A percentile compares a stretch with the other conserved stretches of the same genome.
These are phyloP conservation scores for Callionymus lyra DNA, from an alignment of 2,113 vertebrate genomes.

Conservation along the genomic window DNA sequence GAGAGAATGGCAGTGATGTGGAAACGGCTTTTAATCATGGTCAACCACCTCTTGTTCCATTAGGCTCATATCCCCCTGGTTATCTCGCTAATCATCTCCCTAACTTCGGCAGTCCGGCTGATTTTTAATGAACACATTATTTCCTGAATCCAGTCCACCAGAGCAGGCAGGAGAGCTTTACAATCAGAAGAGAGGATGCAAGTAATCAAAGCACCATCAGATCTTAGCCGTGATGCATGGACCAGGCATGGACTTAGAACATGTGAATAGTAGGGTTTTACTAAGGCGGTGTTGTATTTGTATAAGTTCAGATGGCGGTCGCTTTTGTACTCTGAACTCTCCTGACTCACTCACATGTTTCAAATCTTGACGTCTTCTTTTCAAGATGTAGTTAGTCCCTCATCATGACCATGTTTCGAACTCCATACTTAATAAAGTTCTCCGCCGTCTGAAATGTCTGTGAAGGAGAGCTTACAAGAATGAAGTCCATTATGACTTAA, in stretches of 20 bases:
- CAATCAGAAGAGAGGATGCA: constrained; percentile 47
- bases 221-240: constrained; percentile 10
- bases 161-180: constrained; percentile 27
- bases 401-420: too few species aligned
- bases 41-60: constrained; percentile 59
- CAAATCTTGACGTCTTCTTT: too few species aligned
- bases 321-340: too few species aligned
- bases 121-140: constrained; percentile 66
- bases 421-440: too few species aligned
- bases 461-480: too few species aligned
- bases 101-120: constrained; percentile 48
- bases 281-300: too few species aligned
- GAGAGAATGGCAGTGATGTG: constrained; percentile 56
- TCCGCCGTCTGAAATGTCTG: too few species aligned
- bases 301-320: too few species aligned
- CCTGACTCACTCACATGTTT: too few species aligned
- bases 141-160: constrained; percentile 59
- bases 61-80: constrained; percentile 55
- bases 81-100: constrained; percentile 65
- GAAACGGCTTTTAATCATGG: constrained; percentile 66
- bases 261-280: constrained; percentile 18
- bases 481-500: too few species aligned
- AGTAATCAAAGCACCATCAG: constrained; percentile 49
- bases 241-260: constrained; percentile 23
- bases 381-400: too few species aligned